Conservation (phyloP, 2,797 vertebrate species). For the Myotis pilosus region DNA sequence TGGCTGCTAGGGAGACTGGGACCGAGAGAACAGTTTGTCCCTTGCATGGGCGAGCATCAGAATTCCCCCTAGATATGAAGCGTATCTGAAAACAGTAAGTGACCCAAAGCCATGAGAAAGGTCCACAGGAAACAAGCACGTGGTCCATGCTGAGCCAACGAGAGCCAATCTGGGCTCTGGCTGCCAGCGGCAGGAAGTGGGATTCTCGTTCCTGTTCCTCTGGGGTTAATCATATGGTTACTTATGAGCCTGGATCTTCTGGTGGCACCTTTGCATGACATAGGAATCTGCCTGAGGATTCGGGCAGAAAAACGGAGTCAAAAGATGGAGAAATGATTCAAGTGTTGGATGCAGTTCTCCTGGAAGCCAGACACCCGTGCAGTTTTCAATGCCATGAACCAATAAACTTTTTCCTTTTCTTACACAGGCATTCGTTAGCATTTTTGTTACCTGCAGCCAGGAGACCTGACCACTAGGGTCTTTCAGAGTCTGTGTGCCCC, state of each 20-base stretch:
- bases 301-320: not conserved
- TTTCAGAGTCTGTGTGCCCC: not conserved
- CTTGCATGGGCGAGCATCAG: not conserved
- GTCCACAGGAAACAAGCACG: not conserved
- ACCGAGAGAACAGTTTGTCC: not conserved
- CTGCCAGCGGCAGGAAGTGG: not conserved
- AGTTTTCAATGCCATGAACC: not conserved
- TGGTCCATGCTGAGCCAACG: rapidly evolving
- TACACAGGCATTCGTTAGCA: not conserved
- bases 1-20: not conserved
- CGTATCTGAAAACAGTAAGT: not conserved
- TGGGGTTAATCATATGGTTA: not conserved
- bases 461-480: not conserved
- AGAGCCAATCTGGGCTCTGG: not conserved
- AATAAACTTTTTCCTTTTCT: not conserved
- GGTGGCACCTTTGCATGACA: not conserved
- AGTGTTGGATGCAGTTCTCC: not conserved
- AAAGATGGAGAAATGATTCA: not conserved
- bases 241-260: not conserved
- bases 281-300: not conserved
- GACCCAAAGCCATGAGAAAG: too few species aligned
- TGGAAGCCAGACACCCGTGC: not conserved
- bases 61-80: not conserved
- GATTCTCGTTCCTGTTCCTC: not conserved
- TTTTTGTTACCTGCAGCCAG: not conserved